phyloP scores from a whole-genome alignment of 2,888 invertebrate genomes.

The Caprella mutica region DNA sequence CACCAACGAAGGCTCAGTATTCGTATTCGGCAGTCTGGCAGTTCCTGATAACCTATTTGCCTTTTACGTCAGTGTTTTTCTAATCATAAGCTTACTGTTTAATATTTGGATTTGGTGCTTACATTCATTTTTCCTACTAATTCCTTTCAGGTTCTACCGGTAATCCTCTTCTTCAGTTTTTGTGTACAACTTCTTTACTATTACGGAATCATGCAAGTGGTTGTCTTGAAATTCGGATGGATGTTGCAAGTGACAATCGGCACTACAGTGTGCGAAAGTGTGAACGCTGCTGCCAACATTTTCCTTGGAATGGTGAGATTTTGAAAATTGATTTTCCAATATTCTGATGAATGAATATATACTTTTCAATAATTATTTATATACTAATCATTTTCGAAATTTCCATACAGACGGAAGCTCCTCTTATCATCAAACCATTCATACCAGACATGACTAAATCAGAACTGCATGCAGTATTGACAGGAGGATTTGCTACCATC shows the following conservation, averaged over 20 bases:
- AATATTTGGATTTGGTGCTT: too few species aligned
- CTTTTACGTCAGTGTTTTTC: constrained; percentile 68
- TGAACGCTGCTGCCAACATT: constrained; percentile 83
- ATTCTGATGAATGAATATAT: too few species aligned
- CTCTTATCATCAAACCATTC: constrained; percentile 76
- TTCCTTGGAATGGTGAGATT: constrained; percentile 81
- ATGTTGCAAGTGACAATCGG: constrained; percentile 58
- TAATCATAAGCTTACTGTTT: too few species aligned
- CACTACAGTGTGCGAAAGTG: constrained; percentile 89
- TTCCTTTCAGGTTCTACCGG: constrained; percentile 57
- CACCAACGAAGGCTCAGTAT: constrained; percentile 64
- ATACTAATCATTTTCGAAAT: too few species aligned
- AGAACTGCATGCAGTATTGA: constrained; percentile 85
- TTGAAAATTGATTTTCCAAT: too few species aligned
- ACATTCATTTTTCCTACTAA: too few species aligned
- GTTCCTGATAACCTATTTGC: constrained; percentile 50
- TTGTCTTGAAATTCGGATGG: constrained; percentile 68
- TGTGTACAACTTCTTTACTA: constrained; percentile 79
- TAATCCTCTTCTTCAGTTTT: constrained; percentile 89
- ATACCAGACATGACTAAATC: constrained; percentile 71
- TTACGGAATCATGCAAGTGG: constrained; percentile 74
- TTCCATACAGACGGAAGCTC: constrained; percentile 61
- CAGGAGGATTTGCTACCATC: constrained; percentile 88
- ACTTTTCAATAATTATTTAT: too few species aligned
- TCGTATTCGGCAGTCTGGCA: constrained; percentile 60